phyloP scores from a whole-genome alignment of 2,888 invertebrate species.

The Scaptomyza tumidula region DNA sequence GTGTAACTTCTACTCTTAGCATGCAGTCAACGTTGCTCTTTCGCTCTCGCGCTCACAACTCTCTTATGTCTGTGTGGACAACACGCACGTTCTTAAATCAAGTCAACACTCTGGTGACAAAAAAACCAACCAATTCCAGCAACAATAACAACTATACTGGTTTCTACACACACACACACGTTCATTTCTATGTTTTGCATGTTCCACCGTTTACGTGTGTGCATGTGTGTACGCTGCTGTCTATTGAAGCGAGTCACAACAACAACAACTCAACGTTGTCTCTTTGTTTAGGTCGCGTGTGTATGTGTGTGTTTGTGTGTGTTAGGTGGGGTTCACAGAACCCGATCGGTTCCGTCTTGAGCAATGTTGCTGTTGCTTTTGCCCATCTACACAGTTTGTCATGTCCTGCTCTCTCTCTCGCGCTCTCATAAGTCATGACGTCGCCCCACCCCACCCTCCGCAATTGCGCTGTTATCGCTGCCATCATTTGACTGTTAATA shows the following conservation, averaged over 20 bases:
- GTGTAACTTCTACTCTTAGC: constrained; percentile 27
- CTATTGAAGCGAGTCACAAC: constrained; percentile 54
- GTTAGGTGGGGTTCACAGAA: constrained; percentile 67
- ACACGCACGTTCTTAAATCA: constrained; percentile 51
- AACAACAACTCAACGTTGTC: constrained; percentile 20
- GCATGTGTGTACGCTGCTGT: constrained; percentile 29
- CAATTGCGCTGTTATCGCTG: constrained; percentile 39
- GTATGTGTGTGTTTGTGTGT: constrained; percentile 28
- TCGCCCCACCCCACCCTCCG: not conserved
- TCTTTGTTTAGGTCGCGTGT: constrained; percentile 16
- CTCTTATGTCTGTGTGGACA: constrained; percentile 25
- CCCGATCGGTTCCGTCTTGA: constrained; percentile 51
- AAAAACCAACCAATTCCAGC: constrained; percentile 35
- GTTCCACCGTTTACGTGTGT: constrained; percentile 24
- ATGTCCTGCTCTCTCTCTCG: constrained; percentile 41
- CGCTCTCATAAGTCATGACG: constrained; percentile 28
- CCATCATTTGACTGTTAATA: constrained; percentile 48
- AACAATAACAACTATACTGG: constrained; percentile 47
- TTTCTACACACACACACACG: constrained; percentile 31
- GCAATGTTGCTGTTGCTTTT: constrained; percentile 48
- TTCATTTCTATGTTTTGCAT: constrained; percentile 22
- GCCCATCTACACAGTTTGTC: constrained; percentile 33
- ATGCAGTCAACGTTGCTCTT: constrained; percentile 16
- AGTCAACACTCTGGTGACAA: constrained; percentile 47
- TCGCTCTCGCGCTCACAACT: constrained; percentile 1